Evolutionary conservation across 2,113 vertebrate genomes (phyloP).

Genomic region (Casuarius casuarius): DNA sequence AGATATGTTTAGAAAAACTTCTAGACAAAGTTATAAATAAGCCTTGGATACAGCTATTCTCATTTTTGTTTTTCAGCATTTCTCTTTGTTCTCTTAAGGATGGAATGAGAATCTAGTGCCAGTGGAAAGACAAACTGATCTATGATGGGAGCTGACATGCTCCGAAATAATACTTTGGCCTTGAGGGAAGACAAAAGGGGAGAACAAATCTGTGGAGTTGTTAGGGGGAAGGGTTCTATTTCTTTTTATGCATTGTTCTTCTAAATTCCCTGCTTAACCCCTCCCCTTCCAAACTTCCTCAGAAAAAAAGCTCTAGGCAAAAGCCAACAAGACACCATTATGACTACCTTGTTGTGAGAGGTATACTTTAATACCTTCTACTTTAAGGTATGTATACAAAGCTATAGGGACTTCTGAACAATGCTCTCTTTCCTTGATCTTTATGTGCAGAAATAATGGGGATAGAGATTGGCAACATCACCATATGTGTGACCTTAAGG

Average conservation of each 20-base stretch:
- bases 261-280: constrained; percentile 12
- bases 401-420: not conserved
- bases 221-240: constrained; percentile 27
- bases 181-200: constrained; percentile 47
- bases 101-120: constrained; percentile 64
- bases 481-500: not conserved
- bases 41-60: constrained; percentile 55
- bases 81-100: constrained; percentile 58
- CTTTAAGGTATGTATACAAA: not conserved
- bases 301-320: not conserved
- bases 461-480: not conserved
- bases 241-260: constrained; percentile 14
- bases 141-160: constrained; percentile 14
- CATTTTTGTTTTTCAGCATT: constrained; percentile 62
- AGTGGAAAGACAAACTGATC: constrained; percentile 64
- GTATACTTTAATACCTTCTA: not conserved
- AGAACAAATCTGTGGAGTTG: constrained; percentile 11
- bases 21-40: constrained; percentile 66
- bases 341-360: not conserved
- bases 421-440: not conserved
- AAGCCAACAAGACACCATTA: not conserved
- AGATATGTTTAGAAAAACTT: constrained; percentile 68
- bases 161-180: constrained; percentile 54
- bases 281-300: not conserved
- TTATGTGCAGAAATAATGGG: not conserved